These are phyloP conservation scores for Mus caroli DNA, from an alignment of 2,797 vertebrate species.

Conservation along the genomic window DNA sequence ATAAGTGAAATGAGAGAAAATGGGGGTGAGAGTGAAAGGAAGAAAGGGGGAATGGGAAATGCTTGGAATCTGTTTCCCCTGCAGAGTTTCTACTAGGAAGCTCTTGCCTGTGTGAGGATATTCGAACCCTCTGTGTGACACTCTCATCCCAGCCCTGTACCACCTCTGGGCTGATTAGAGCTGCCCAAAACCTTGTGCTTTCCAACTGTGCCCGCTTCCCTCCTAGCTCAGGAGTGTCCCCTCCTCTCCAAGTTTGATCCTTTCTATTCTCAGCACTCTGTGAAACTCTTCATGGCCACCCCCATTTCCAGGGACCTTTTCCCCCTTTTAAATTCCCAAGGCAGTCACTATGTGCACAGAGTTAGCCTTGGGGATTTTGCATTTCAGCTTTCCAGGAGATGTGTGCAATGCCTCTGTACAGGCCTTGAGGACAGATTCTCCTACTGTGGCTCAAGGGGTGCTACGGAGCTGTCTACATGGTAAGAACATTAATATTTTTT, in stretches of 20 bases:
- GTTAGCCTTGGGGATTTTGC: slow-evolving; percentile 13
- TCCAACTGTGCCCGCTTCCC: not conserved
- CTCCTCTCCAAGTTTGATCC: not conserved
- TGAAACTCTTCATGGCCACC: not conserved
- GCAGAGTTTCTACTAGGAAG: not conserved
- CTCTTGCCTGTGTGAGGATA: not conserved
- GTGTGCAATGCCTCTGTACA: not conserved
- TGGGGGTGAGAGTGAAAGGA: not conserved
- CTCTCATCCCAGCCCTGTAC: not conserved
- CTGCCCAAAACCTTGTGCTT: not conserved
- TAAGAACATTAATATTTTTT: slow-evolving; percentile 63
- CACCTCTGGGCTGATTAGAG: not conserved
- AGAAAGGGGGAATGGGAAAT: not conserved
- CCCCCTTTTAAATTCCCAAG: not conserved
- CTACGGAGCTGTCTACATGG: slow-evolving; percentile 30
- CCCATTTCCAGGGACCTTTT: not conserved
- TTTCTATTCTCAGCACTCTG: not conserved
- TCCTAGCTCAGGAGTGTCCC: not conserved
- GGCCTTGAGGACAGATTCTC: slow-evolving; percentile 61
- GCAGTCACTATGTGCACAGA: not conserved
- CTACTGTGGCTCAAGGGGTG: slow-evolving; percentile 42
- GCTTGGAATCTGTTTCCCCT: not conserved
- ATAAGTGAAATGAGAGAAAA: not conserved
- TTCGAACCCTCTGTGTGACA: not conserved
- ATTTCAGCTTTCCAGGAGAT: slow-evolving; percentile 46